phyloP scores from a whole-genome alignment of 1,140 invertebrate species.

The Potamilus streckersoni region DNA sequence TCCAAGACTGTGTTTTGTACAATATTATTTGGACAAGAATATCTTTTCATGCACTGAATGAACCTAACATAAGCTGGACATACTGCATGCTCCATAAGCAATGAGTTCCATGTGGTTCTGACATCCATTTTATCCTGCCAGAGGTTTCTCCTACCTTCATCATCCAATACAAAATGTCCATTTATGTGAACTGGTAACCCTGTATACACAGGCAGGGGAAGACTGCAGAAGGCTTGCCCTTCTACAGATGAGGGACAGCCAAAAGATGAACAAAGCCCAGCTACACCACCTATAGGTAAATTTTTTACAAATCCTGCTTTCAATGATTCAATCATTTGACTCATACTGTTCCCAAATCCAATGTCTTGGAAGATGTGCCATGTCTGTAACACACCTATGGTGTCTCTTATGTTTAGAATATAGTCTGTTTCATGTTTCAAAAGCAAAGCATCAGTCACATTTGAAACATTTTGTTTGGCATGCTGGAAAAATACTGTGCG shows the following conservation, averaged over 20 bases:
- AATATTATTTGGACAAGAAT: too few relatives aligned
- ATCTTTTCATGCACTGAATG: too few relatives aligned
- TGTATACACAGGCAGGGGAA: conserved; percentile 57
- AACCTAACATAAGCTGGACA: too few relatives aligned
- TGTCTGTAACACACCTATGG: conserved; percentile 26
- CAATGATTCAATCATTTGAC: conserved; percentile 30
- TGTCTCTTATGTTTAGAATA: too few relatives aligned
- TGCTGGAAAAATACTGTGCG: conserved; percentile 22
- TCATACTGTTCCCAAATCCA: conserved; percentile 40
- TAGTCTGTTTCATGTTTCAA: too few relatives aligned
- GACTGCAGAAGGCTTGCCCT: conserved; percentile 53
- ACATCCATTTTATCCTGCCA: conserved; percentile 40
- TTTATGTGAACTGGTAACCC: conserved; percentile 61
- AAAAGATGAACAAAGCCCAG: conserved; percentile 7
- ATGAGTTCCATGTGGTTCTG: too few relatives aligned
- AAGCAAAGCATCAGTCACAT: too few relatives aligned
- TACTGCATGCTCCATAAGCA: too few relatives aligned
- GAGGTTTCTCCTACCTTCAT: conserved; percentile 55
- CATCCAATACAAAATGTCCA: conserved; percentile 63
- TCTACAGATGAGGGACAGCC: not conserved
- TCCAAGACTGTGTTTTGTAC: too few relatives aligned
- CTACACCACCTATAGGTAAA: conserved; percentile 57
- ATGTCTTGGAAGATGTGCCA: conserved; percentile 19
- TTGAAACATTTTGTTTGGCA: not conserved
- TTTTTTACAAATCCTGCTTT: conserved; percentile 34